Percentiles rank a stretch among this genome's conserved stretches.
Evolutionary conservation across 2,888 invertebrate genomes (phyloP).

Genomic region (Caenorhabditis macrosperma): DNA sequence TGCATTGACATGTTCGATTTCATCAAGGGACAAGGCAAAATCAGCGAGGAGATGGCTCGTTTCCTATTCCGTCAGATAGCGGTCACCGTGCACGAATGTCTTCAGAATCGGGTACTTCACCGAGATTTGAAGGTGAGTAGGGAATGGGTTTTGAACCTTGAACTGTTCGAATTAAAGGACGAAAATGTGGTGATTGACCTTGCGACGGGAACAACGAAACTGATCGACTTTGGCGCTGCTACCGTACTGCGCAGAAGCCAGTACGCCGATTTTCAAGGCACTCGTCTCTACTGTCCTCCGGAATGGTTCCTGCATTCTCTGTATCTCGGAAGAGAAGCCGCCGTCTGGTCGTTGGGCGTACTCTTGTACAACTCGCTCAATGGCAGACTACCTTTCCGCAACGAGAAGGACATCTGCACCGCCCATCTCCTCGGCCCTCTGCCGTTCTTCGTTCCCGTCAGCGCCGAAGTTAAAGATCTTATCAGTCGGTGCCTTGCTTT

Average conservation of each 20-base stretch:
- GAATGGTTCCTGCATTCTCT: conserved; percentile 79
- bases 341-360: conserved; percentile 79
- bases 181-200: conserved; percentile 78
- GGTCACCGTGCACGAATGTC: conserved; percentile 71
- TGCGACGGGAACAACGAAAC: conserved; percentile 73
- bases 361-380: conserved; percentile 77
- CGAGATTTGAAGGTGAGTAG: conserved; percentile 75
- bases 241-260: conserved; percentile 75
- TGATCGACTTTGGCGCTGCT: conserved; percentile 79
- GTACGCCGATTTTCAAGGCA: conserved; percentile 79
- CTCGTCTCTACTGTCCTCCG: conserved; percentile 77
- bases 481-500: conserved; percentile 73
- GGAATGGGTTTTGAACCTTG: neutral
- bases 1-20: conserved; percentile 79
- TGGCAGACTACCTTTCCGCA: conserved; percentile 77
- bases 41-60: conserved; percentile 74
- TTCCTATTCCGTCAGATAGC: conserved; percentile 78
- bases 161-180: conserved; percentile 67
- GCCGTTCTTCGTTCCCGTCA: conserved; percentile 72
- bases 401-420: conserved; percentile 79
- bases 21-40: conserved; percentile 71
- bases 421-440: conserved; percentile 78
- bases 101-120: conserved; percentile 74
- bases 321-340: conserved; percentile 77
- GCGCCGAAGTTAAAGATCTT: conserved; percentile 72